Percentiles rank a stretch among this genome's conserved stretches.
phyloP scores from a whole-genome alignment of 2,797 vertebrate species.

The Phrynocephalus guinanensis region DNA sequence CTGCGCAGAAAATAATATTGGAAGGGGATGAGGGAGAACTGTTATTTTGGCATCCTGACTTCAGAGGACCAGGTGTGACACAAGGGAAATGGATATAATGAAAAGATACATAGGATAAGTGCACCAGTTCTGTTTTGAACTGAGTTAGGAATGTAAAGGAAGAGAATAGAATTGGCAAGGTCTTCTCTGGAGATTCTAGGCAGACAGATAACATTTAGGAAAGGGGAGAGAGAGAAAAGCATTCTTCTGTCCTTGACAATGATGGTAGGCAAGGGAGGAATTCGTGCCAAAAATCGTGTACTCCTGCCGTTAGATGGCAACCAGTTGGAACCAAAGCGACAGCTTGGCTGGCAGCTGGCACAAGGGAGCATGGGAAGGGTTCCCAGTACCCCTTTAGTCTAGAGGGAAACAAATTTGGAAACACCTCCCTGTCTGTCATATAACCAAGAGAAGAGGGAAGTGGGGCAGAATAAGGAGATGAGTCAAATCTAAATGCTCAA shows the following conservation, averaged over 20 bases:
- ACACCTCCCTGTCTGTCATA: not conserved
- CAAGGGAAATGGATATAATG: too few relatives aligned
- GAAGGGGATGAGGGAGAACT: too few relatives aligned
- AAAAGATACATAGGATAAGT: too few relatives aligned
- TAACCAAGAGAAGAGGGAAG: not conserved
- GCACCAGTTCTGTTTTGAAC: too few relatives aligned
- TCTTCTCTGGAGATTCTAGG: too few relatives aligned
- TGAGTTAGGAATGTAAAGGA: not conserved
- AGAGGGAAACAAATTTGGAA: constrained; percentile 17
- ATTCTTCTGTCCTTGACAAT: not conserved
- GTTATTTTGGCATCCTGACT: too few relatives aligned
- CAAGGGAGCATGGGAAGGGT: constrained; percentile 17
- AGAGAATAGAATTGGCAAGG: not conserved
- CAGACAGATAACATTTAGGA: not conserved
- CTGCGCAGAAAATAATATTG: too few relatives aligned
- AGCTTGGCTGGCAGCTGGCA: constrained; percentile 39
- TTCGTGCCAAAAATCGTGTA: not conserved
- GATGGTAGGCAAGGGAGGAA: not conserved
- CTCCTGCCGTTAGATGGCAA: constrained; percentile 12
- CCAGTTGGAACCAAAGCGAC: constrained; percentile 15
- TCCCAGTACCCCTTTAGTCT: constrained; percentile 22
- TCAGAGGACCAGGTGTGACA: too few relatives aligned
- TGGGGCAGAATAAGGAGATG: not conserved
- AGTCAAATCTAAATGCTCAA: not conserved
- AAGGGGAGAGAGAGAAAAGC: not conserved